These are phyloP conservation scores for Elgonia sp. DNA, from an alignment of 2,888 invertebrate species.

Conservation along the genomic window DNA sequence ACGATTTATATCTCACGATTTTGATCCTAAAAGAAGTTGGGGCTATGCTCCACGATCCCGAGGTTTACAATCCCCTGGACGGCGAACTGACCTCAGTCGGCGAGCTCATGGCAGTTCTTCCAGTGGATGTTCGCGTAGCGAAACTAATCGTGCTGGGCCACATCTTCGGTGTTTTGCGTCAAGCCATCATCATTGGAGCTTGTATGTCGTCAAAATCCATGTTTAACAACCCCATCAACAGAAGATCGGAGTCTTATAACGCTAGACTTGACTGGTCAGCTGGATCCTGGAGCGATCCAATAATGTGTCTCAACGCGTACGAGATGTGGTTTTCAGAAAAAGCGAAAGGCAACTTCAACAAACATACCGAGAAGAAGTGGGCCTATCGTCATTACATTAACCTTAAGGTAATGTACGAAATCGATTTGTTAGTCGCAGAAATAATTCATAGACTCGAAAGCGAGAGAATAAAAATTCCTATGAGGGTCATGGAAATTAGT, in stretches of 20 bases:
- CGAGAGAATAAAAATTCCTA: too few relatives aligned
- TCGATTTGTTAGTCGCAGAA: too few relatives aligned
- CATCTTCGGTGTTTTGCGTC: constrained; percentile 94
- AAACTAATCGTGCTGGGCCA: constrained; percentile 96
- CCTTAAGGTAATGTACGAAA: too few relatives aligned
- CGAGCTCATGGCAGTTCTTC: constrained; percentile 93
- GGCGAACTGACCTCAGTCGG: constrained; percentile 96
- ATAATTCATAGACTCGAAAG: too few relatives aligned
- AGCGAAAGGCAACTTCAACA: too few relatives aligned
- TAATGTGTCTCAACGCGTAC: too few relatives aligned
- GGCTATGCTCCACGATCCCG: constrained; percentile 89
- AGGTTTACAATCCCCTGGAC: constrained; percentile 89
- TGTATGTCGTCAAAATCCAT: constrained; percentile 94
- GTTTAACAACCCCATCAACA: constrained; percentile 91
- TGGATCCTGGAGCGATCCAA: too few relatives aligned
- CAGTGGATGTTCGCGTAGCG: constrained; percentile 93
- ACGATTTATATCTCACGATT: constrained; percentile 93
- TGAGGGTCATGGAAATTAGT: too few relatives aligned
- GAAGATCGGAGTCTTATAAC: constrained; percentile 77
- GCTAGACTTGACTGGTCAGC: too few relatives aligned
- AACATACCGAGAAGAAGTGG: too few relatives aligned
- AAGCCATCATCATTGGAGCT: constrained; percentile 95
- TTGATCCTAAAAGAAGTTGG: constrained; percentile 92
- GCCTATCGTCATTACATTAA: too few relatives aligned
- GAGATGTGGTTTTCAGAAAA: too few relatives aligned